A percentile compares a stretch with the other conserved stretches of the same genome.
These are phyloP conservation scores for Albula goreensis DNA, from an alignment of 2,113 vertebrate genomes.

Conservation along the genomic window DNA sequence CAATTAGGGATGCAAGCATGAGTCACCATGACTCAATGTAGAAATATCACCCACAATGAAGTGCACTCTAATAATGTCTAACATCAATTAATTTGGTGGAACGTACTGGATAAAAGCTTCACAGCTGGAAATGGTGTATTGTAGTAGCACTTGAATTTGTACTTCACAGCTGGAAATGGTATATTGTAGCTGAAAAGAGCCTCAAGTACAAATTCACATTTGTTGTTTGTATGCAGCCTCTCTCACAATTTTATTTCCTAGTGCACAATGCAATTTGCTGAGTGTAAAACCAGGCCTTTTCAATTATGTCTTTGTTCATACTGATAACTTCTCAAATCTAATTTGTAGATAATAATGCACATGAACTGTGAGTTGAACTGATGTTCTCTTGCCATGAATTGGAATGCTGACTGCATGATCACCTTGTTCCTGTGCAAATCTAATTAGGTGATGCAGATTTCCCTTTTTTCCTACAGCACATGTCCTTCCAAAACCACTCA, in stretches of 20 bases:
- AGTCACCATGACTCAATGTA: background rate
- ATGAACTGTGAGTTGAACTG: background rate
- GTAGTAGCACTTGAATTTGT: no score
- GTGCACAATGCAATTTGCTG: background rate
- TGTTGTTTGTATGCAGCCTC: background rate
- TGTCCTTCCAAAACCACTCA: conserved; percentile 4
- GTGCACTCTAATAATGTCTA: no score
- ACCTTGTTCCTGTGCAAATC: background rate
- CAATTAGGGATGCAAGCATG: background rate
- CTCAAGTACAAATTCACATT: background rate
- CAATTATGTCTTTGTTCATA: background rate
- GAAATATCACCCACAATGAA: no score
- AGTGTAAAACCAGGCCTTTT: background rate
- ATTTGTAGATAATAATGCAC: background rate
- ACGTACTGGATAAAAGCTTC: background rate
- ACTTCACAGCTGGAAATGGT: no score
- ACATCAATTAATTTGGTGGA: background rate
- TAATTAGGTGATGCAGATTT: conserved; percentile 12
- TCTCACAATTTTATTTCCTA: background rate
- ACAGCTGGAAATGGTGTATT: no score
- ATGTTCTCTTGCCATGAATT: background rate
- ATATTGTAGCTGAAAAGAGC: no score
- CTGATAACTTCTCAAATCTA: background rate
- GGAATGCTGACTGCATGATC: background rate
- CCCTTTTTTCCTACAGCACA: background rate